phyloP scores from a whole-genome alignment of 2,113 vertebrate species.

The Myiagra hebetior region DNA sequence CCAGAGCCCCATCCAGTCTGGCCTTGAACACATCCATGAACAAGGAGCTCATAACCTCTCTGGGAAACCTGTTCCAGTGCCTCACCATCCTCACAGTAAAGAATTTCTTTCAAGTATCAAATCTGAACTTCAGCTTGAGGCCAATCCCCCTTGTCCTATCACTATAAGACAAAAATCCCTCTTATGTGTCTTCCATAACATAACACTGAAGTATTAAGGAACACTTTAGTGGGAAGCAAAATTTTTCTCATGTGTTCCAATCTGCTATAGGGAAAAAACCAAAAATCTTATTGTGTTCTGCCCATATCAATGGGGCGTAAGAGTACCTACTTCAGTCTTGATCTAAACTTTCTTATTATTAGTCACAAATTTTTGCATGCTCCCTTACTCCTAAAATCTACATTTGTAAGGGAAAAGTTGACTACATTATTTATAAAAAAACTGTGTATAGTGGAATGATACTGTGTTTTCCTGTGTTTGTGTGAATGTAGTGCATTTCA shows the following conservation, averaged over 20 bases:
- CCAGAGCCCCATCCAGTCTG: background rate
- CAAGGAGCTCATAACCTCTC: too few relatives aligned
- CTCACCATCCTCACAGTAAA: background rate
- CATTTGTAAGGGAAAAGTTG: background rate
- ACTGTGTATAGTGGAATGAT: background rate
- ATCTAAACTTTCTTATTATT: background rate
- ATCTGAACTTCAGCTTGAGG: background rate
- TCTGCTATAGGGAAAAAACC: accelerated
- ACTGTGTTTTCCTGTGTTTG: background rate
- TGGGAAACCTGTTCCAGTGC: background rate
- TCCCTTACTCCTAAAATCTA: background rate
- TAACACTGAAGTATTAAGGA: background rate
- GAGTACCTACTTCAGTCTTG: background rate
- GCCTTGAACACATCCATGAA: background rate
- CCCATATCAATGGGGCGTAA: accelerated
- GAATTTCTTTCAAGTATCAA: background rate
- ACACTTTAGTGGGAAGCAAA: background rate
- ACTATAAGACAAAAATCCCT: background rate
- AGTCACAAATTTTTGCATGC: background rate
- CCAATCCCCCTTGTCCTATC: background rate
- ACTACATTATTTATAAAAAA: background rate
- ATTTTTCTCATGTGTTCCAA: background rate
- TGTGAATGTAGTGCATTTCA: background rate
- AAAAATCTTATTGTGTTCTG: background rate
- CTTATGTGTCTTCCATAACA: background rate